These are phyloP conservation scores for Pogonophryne albipinna DNA, from an alignment of 2,797 vertebrate species.

Conservation along the genomic window DNA sequence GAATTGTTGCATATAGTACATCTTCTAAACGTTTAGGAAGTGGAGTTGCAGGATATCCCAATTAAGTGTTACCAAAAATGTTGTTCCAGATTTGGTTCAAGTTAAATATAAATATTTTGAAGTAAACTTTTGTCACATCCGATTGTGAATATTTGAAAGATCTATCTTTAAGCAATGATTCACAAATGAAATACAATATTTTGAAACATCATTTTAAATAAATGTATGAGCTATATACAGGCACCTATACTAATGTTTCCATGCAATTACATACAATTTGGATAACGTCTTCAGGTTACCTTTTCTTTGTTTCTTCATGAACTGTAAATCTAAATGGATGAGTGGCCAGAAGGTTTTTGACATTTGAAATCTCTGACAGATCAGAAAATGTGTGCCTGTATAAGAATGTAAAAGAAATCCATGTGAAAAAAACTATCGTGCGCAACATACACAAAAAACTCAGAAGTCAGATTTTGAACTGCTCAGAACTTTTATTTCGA, in stretches of 20 bases:
- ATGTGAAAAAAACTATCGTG: neutral
- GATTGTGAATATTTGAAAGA: neutral
- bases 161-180: neutral
- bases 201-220: no score
- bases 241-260: neutral
- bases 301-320: neutral
- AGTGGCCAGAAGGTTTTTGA: no score
- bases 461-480: constrained; percentile 68
- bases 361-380: neutral
- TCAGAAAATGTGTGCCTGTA: neutral
- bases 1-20: no score
- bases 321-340: neutral
- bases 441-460: constrained; percentile 16
- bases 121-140: neutral
- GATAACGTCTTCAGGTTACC: neutral
- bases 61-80: no score
- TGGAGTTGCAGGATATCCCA: no score
- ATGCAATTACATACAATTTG: neutral
- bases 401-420: neutral
- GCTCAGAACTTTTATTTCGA: constrained; percentile 94
- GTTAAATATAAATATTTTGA: neutral
- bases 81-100: neutral
- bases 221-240: neutral
- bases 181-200: neutral
- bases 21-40: no score